phyloP scores from a whole-genome alignment of 37 sponge, comb jelly and placozoan species.

The Haliclona indistincta region DNA sequence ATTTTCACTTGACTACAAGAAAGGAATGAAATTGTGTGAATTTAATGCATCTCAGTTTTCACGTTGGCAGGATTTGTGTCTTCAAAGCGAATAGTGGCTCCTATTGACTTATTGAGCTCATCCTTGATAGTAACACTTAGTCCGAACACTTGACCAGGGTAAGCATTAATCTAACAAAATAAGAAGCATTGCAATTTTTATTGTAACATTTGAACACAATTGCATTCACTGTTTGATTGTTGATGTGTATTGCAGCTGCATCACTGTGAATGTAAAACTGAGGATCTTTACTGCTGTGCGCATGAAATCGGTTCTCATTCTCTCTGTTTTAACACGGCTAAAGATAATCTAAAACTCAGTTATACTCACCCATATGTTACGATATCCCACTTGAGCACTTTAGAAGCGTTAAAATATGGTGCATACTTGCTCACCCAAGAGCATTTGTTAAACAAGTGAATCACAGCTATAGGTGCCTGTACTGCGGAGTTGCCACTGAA shows the following conservation, averaged over 20 bases:
- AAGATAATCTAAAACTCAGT: too few relatives aligned
- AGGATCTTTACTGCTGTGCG: too few relatives aligned
- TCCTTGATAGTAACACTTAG: conserved; percentile 11
- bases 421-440: conserved; percentile 4
- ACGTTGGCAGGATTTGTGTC: not conserved
- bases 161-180: conserved; percentile 9
- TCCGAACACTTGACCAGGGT: conserved; percentile 22
- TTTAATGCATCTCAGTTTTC: not conserved
- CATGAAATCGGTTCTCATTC: too few relatives aligned
- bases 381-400: conserved; percentile 33
- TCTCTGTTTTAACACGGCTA: too few relatives aligned
- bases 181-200: too few relatives aligned
- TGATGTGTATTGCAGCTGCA: too few relatives aligned
- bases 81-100: not conserved
- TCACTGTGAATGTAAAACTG: too few relatives aligned
- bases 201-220: too few relatives aligned
- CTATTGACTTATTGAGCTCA: conserved; percentile 9
- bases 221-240: too few relatives aligned
- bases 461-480: conserved; percentile 24
- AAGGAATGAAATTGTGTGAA: not conserved
- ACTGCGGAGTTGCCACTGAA: conserved; percentile 45
- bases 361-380: conserved; percentile 11
- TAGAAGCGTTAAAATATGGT: conserved; percentile 20
- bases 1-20: too few relatives aligned
- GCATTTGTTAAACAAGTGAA: conserved; percentile 16